Evolutionary conservation across 2,113 vertebrate species (phyloP).

Genomic region (Stegostoma tigrinum): DNA sequence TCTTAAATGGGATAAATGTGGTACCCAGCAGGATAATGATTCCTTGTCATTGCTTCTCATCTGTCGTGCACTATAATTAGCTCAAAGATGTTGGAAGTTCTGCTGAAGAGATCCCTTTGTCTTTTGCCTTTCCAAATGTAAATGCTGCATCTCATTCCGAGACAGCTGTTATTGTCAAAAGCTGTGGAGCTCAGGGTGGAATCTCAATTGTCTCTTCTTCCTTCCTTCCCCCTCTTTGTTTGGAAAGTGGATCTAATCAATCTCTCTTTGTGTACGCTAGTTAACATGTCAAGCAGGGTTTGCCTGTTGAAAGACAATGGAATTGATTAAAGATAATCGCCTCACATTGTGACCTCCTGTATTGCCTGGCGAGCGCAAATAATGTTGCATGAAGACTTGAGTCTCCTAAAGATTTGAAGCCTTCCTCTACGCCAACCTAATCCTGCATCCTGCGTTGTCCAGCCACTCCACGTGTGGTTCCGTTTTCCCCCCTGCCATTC

Average conservation of each 20-base stretch:
- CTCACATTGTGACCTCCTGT: not conserved
- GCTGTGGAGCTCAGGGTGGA: not conserved
- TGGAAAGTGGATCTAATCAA: not conserved
- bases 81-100: not conserved
- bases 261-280: not conserved
- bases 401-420: not conserved
- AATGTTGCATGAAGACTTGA: not conserved
- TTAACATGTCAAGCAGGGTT: not conserved
- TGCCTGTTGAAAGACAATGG: constrained; percentile 15
- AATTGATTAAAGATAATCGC: not conserved
- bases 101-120: not conserved
- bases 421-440: not conserved
- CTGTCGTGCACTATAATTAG: not conserved
- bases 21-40: not conserved
- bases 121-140: not conserved
- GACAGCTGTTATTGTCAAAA: not conserved
- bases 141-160: not conserved
- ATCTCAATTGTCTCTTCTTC: not conserved
- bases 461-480: not conserved
- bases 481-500: not conserved
- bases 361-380: not conserved
- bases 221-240: not conserved
- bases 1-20: not conserved
- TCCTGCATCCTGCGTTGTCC: not conserved
- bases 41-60: not conserved